Conservation (phyloP, 53 echinoderm and acorn worm genomes). For the Crossaster papposus region DNA sequence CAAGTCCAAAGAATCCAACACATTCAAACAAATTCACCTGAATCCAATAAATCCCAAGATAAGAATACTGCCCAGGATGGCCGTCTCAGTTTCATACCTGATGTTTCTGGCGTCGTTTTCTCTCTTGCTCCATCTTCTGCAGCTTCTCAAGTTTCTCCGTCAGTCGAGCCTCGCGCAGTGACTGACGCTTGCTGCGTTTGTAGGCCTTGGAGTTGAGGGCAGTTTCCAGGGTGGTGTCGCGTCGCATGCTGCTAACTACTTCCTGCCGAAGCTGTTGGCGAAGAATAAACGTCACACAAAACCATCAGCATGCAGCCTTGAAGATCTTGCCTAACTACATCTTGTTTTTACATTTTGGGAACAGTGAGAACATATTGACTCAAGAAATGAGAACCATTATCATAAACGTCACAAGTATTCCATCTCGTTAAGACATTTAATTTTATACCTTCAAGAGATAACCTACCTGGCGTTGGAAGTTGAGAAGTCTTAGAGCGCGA, state of each 20-base stretch:
- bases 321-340: too few relatives aligned
- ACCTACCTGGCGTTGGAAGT: constrained; percentile 91
- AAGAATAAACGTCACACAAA: neutral
- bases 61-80: neutral
- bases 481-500: constrained; percentile 86
- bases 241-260: constrained; percentile 91
- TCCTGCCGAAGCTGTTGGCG: constrained; percentile 85
- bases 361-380: too few relatives aligned
- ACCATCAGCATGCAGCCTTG: neutral
- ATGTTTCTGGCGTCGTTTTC: constrained; percentile 93
- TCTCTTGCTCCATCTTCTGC: constrained; percentile 95
- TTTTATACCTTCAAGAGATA: neutral
- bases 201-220: constrained; percentile 99
- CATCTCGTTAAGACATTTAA: neutral
- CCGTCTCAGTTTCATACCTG: constrained; percentile 63
- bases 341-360: too few relatives aligned
- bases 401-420: too few relatives aligned
- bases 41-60: neutral
- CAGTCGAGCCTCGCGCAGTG: constrained; percentile 91
- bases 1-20: too few relatives aligned
- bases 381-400: too few relatives aligned
- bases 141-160: constrained; percentile 97
- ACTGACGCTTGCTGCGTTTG: constrained; percentile 97
- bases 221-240: constrained; percentile 94
- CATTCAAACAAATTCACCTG: neutral